Conservation (phyloP, 1,140 invertebrate genomes). For the Leptinotarsa defecta region DNA sequence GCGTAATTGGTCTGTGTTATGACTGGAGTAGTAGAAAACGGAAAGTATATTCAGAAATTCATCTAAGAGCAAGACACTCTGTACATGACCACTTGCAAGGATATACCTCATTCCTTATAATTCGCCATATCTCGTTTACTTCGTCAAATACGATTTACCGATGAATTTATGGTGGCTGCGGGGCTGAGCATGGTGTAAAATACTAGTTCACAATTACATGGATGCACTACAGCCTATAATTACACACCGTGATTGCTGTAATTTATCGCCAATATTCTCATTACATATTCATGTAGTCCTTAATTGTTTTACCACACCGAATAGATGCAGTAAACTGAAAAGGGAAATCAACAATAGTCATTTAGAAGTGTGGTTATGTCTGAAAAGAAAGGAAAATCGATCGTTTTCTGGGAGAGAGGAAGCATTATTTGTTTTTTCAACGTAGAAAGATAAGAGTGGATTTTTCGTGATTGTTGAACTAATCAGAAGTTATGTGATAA, state of each 20-base stretch:
- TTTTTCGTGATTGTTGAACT: too few relatives aligned
- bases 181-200: conserved; percentile 29
- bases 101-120: conserved; percentile 5
- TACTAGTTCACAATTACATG: conserved; percentile 34
- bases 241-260: conserved; percentile 38
- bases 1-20: too few relatives aligned
- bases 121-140: conserved; percentile 12
- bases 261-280: conserved; percentile 32
- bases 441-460: too few relatives aligned
- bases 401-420: too few relatives aligned
- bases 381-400: too few relatives aligned
- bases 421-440: too few relatives aligned
- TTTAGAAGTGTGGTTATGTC: background rate
- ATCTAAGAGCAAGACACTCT: too few relatives aligned
- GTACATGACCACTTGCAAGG: background rate
- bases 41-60: too few relatives aligned
- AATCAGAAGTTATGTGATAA: too few relatives aligned
- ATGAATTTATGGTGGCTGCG: conserved; percentile 24
- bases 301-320: conserved; percentile 31
- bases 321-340: background rate
- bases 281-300: conserved; percentile 29
- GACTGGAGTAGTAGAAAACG: too few relatives aligned
- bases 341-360: background rate
- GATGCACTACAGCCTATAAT: conserved; percentile 44
- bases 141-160: conserved; percentile 21